phyloP scores from a whole-genome alignment of 1,140 invertebrate genomes.

The Drosophila bipectinata region DNA sequence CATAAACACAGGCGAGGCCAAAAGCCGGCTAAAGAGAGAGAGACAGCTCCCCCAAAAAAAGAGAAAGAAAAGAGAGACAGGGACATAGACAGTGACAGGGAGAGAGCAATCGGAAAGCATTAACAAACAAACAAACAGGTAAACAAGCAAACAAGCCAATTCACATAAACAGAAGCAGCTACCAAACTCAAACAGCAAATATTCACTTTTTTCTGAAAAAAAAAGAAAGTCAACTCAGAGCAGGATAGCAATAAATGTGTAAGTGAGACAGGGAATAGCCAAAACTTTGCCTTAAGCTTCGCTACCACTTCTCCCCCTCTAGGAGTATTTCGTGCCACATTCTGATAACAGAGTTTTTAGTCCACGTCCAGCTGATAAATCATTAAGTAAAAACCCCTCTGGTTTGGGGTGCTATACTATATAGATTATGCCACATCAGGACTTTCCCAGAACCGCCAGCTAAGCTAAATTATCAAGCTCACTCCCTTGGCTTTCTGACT shows the following conservation, averaged over 20 bases:
- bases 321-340: conserved; percentile 12
- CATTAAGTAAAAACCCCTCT: conserved; percentile 19
- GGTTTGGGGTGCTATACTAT: neutral
- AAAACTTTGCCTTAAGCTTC: conserved; percentile 24
- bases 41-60: neutral
- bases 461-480: conserved; percentile 19
- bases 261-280: neutral
- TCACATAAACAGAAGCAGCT: conserved; percentile 25
- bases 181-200: conserved; percentile 4
- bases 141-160: conserved; percentile 24
- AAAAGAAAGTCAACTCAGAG: conserved; percentile 9
- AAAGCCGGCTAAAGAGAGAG: conserved; percentile 38
- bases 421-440: conserved; percentile 21
- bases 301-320: neutral
- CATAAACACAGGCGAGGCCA: conserved; percentile 33
- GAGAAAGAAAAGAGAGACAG: neutral
- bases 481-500: conserved; percentile 5
- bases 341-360: conserved; percentile 37
- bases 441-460: conserved; percentile 16
- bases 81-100: conserved; percentile 19
- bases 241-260: conserved; percentile 6
- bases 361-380: conserved; percentile 60
- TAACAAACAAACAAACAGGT: conserved; percentile 66
- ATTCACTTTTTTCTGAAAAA: conserved; percentile 2
- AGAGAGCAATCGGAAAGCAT: conserved; percentile 57